These are phyloP conservation scores for Aldabrachelys gigantea DNA, from an alignment of 2,113 vertebrate species.

Conservation along the genomic window DNA sequence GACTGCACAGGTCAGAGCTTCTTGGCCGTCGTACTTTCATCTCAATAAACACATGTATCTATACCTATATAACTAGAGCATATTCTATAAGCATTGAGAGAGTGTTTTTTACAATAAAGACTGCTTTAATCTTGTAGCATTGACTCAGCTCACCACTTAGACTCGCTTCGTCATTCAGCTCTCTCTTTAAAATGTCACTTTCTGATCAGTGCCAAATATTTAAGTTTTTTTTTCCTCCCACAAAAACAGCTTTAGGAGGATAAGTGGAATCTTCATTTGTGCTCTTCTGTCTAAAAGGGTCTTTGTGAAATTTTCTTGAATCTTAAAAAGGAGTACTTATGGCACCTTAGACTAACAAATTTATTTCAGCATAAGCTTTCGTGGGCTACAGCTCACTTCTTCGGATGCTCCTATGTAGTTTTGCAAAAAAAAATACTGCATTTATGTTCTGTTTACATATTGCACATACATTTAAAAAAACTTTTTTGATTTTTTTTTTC, in stretches of 20 bases:
- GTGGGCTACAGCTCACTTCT: too few relatives aligned
- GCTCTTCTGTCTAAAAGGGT: neutral
- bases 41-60: neutral
- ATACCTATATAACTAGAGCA: neutral
- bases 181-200: neutral
- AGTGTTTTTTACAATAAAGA: neutral
- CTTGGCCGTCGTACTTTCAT: neutral
- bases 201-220: slow-evolving; percentile 46
- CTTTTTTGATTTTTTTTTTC: neutral
- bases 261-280: neutral
- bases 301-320: neutral
- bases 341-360: too few relatives aligned
- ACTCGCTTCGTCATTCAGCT: too few relatives aligned
- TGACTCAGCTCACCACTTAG: neutral
- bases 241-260: slow-evolving; percentile 9
- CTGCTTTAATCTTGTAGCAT: slow-evolving; percentile 13
- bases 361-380: too few relatives aligned
- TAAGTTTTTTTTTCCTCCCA: neutral
- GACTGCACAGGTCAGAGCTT: neutral
- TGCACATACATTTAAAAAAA: neutral
- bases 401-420: neutral
- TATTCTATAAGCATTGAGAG: neutral
- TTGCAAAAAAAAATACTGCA: slow-evolving; percentile 35
- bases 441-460: neutral
- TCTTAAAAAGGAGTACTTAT: neutral